Percentiles rank a stretch among this genome's conserved stretches.
Conservation (phyloP, 2,797 vertebrate genomes). For the Pyrocephalus nanus region DNA sequence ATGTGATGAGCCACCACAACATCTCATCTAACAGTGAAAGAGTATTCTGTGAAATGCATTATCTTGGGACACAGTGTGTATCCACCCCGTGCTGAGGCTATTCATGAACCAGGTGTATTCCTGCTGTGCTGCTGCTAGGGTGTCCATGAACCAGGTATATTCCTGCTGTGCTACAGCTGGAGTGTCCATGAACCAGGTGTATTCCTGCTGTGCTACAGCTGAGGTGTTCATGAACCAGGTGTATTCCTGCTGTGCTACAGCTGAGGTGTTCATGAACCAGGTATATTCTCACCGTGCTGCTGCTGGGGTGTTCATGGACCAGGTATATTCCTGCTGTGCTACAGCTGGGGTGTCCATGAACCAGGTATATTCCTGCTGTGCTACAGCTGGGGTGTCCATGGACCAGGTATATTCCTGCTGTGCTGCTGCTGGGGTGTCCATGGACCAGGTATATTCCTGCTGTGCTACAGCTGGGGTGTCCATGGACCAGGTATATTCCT, state of each 20-base stretch:
- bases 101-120: not conserved
- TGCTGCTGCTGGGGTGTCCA: not conserved
- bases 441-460: not conserved
- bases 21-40: not conserved
- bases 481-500: not conserved
- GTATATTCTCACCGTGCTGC: no score
- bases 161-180: no score
- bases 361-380: not conserved
- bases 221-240: no score
- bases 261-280: not conserved
- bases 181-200: no score
- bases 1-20: not conserved
- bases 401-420: not conserved
- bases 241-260: not conserved
- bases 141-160: no score
- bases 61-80: not conserved
- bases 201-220: no score
- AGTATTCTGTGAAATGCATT: not conserved
- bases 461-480: not conserved
- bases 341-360: not conserved
- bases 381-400: no score
- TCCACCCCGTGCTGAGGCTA: not conserved
- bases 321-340: no score
- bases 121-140: not conserved
- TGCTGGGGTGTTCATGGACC: not conserved